Evolutionary conservation across 2,797 vertebrate genomes (phyloP).

Genomic region (Enteromius argenteus): DNA sequence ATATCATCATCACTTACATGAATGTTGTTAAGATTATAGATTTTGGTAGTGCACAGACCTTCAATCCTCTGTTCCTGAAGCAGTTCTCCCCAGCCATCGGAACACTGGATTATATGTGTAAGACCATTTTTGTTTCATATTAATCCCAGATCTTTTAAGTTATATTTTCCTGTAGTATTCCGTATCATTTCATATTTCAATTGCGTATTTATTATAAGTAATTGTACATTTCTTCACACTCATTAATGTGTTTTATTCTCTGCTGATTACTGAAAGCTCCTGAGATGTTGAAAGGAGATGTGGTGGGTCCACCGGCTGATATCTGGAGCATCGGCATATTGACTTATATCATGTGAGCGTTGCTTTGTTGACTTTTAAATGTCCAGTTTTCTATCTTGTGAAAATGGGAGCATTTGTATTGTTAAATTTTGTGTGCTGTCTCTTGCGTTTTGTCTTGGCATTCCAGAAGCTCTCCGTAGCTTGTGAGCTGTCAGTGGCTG

Average conservation of each 20-base stretch:
- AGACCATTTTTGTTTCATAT: constrained; percentile 66
- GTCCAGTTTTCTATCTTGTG: not conserved
- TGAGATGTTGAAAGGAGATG: constrained; percentile 96
- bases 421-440: not conserved
- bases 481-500: constrained; percentile 12
- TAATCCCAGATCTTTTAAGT: not conserved
- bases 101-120: constrained; percentile 96
- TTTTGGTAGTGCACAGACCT: constrained; percentile 93
- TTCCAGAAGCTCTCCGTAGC: constrained; percentile 14
- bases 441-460: not conserved
- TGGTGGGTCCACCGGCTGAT: constrained; percentile 94
- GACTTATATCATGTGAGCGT: constrained; percentile 96
- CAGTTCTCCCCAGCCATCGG: constrained; percentile 89
- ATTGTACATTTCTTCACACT: constrained; percentile 29
- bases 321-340: constrained; percentile 94
- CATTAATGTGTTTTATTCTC: constrained; percentile 54
- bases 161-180: not conserved
- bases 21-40: constrained; percentile 96
- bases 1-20: constrained; percentile 88
- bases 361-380: not conserved
- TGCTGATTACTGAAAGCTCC: constrained; percentile 82
- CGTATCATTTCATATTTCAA: not conserved
- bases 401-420: not conserved
- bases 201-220: not conserved
- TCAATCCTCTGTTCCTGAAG: constrained; percentile 91